Evolutionary conservation across 2,113 vertebrate species (phyloP), one percentile per base, ranked within the genome.

Genomic region (Jacana jacana): DNA sequence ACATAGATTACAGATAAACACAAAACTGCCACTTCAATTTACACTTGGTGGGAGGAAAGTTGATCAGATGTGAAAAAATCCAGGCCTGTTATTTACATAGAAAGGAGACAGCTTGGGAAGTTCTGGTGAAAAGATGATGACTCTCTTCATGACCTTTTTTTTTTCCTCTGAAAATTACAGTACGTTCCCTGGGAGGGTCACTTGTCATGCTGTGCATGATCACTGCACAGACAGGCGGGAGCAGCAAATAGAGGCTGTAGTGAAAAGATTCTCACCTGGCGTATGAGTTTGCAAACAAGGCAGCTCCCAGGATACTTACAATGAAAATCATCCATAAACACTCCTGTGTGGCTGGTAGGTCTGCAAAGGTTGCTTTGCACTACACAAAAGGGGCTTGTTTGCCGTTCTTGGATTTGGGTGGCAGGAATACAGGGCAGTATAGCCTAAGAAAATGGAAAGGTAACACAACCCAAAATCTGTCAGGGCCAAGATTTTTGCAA

Each of bases 271-370:
- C 4, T 19, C 69, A 65, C 37, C 61, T 61, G 65, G 40, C 0
- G 4, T 35, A 18, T 44, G 30, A 52, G 61, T 92, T 84, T 25
- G 49, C 31, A 77, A 91, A 76, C 27, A 79, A 82, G 1, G 3
- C 31, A 49, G 82, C 73, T 77, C 82, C 81, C 58, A 37, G 40
- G 44, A 25, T 44, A 31, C 37, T 61, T 80, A 6, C 5, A 61
- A 81, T 27, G 61, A 78, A 68, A 70, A 61, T 44, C 1, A 28
- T 57, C 81, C 71, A 55, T 40, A 44, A 85, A 69, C 30, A 19
- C 18, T 76, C 60, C 57, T 68, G 1, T 0, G 0, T 37, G 54
- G 23, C 3, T 12, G 13, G 13, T 35, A 54, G 70, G n/a, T 61
- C 55, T 87, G 86, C 54, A 42, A 71, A 87, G 18, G 27, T 81